Conservation (phyloP, 2,797 vertebrate species). For the Poeciliopsis infans region DNA sequence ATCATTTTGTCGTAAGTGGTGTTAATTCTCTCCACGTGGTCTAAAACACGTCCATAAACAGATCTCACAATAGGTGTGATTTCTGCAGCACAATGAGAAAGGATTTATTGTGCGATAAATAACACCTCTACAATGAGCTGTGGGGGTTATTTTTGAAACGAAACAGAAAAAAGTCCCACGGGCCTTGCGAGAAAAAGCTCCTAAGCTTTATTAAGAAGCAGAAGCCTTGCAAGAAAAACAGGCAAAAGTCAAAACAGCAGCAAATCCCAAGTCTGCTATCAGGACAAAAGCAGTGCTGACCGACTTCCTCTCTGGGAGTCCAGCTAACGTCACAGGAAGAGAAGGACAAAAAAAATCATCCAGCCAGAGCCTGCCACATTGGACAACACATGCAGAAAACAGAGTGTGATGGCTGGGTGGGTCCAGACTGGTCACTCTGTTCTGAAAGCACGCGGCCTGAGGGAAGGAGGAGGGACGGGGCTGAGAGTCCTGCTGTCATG, state of each 20-base stretch:
- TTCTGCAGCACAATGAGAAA: neutral
- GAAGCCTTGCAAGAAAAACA: neutral
- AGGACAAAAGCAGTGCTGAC: slow-evolving; percentile 38
- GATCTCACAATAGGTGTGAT: neutral
- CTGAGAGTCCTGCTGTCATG: slow-evolving; percentile 46
- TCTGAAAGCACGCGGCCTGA: slow-evolving; percentile 32
- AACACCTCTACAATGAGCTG: neutral
- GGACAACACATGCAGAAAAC: slow-evolving; percentile 43
- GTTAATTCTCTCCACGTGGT: slow-evolving; percentile 7
- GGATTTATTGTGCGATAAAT: neutral
- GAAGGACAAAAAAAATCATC: slow-evolving; percentile 14
- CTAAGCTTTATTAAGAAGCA: neutral
- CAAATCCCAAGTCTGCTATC: slow-evolving; percentile 28
- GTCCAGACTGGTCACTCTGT: slow-evolving; percentile 29
- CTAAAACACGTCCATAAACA: slow-evolving; percentile 3
- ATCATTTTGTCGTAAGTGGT: slow-evolving; percentile 11
- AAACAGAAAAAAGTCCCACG: neutral
- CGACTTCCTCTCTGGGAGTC: slow-evolving; percentile 58
- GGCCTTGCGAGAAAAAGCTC: neutral
- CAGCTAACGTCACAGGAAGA: slow-evolving; percentile 65
- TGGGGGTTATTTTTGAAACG: neutral
- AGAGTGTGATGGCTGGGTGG: slow-evolving; percentile 49
- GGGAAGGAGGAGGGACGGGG: slow-evolving; percentile 42
- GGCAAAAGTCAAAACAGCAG: slow-evolving; percentile 27
- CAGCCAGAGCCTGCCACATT: slow-evolving; percentile 4